Evolutionary conservation across 2,888 invertebrate species (phyloP).

Genomic region (Parnassius mnemosyne): DNA sequence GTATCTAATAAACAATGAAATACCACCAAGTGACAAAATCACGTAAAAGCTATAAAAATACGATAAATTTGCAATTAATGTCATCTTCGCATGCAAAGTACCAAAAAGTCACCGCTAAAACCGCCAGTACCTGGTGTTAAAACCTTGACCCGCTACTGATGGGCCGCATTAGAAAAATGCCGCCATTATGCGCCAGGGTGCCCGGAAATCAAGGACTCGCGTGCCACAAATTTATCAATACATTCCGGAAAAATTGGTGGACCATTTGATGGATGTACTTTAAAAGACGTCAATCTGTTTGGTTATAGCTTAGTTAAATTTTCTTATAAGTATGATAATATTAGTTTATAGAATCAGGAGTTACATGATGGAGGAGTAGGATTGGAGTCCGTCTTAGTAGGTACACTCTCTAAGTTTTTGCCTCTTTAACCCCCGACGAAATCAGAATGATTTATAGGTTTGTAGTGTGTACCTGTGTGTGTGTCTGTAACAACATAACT

Average conservation of each 20-base stretch:
- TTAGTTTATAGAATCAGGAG: no score
- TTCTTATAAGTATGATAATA: no score
- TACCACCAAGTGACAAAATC: no score
- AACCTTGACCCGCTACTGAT: slow-evolving; percentile 49
- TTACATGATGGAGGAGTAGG: no score
- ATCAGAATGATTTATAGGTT: no score
- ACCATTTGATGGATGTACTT: slow-evolving; percentile 26
- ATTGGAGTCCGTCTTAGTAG: no score
- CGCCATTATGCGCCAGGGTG: slow-evolving; percentile 39
- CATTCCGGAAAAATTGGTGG: slow-evolving; percentile 38
- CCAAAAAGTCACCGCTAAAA: slow-evolving; percentile 32
- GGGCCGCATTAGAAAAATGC: slow-evolving; percentile 39
- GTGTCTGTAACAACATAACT: no score
- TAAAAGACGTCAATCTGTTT: slow-evolving; percentile 7
- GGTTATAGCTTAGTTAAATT: neutral
- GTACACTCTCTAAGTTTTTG: no score
- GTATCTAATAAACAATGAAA: no score
- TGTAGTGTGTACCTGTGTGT: no score
- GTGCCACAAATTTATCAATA: slow-evolving; percentile 49
- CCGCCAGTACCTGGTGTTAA: slow-evolving; percentile 32
- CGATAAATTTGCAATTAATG: neutral
- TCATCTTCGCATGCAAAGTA: slow-evolving; percentile 21
- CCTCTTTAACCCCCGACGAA: no score
- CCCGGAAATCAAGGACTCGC: slow-evolving; percentile 38
- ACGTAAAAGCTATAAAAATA: no score